Percentiles rank a stretch among this genome's conserved stretches.
These are phyloP conservation scores for Papilio demoleus DNA, from an alignment of 2,888 invertebrate species.

Conservation along the genomic window DNA sequence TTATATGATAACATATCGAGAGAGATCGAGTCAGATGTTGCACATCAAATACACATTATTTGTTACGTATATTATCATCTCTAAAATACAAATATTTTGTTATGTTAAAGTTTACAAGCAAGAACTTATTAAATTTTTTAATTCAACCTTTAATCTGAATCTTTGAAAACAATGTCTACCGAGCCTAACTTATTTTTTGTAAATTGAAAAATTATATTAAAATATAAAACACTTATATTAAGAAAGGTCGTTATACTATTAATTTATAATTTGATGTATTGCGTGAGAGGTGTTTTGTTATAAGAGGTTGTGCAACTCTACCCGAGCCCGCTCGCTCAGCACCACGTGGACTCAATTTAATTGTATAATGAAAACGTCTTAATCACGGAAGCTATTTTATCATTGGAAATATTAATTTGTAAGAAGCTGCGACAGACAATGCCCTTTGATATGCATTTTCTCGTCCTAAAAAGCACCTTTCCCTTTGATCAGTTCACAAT, in stretches of 20 bases:
- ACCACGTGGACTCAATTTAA: background rate
- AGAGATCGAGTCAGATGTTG: background rate
- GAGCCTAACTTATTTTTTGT: background rate
- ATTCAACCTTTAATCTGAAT: no score
- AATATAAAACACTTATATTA: background rate
- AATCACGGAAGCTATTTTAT: conserved; percentile 15
- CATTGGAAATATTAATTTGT: background rate
- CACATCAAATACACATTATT: background rate
- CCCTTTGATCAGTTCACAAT: background rate
- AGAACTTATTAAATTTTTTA: no score
- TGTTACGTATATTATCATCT: background rate
- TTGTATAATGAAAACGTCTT: background rate
- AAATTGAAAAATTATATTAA: no score
- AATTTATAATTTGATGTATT: background rate
- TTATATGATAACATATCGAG: background rate
- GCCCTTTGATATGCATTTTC: background rate
- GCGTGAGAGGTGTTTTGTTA: background rate
- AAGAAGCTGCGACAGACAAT: background rate
- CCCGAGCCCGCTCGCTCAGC: background rate
- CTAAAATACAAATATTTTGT: background rate
- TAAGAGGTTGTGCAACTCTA: background rate
- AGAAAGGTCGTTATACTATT: conserved; percentile 8
- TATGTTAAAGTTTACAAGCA: no score
- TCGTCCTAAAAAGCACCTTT: conserved; percentile 2
- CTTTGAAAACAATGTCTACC: no score